Base-by-base conservation (phyloP, 2,113 vertebrate species). In the Notothenia coriiceps region DNA sequence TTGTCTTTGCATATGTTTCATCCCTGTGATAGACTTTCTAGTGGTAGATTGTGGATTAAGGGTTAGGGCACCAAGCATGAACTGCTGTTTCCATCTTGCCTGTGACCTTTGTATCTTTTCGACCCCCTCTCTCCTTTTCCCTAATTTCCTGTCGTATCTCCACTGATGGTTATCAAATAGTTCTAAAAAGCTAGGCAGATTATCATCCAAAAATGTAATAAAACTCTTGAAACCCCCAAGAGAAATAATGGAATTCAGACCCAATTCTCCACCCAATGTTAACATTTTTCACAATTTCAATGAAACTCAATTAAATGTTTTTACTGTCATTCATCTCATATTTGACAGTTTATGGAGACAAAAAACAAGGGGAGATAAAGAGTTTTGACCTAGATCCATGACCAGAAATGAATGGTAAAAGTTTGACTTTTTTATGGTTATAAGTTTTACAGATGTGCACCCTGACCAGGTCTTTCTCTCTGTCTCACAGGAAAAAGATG, bases 401-500 rank as follows among this genome's bases (percentile, higher is more conserved):
- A 29, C 18, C 35, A 20, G 11, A 22, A 46, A 4, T 3, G 29
- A 29, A 29, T 29, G 29, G 29, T 13, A 14, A 25, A 15, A 69
- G 40, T 46, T 56, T 15, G 3, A 29, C 17, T 10, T 10, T 35
- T 4, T n/a, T 25, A 18, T 3, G 10, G 20, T 46, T 55, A 54
- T 40, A 49, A 8, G 33, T 0, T 22, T 46, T 17, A 20, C 17
- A 47, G 56, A 13, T 51, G 22, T 52, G 35, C 6, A 44, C 46
- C 10, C 12, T 75, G 20, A 72, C 18, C 10, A 0, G 17, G 43
- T 10, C 43, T 3, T 50, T 52, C 17, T 59, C 74, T 75, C 8
- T 18, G 10, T 20, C 76, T 40, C 6, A 75, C 82, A 97, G 97
- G 90, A 82, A 88, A 10, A 75, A 92, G 64, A 88, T 96, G 18